Conservation (phyloP, 92 coral and sea anemone genomes). For the Epizoanthus stellaris region DNA sequence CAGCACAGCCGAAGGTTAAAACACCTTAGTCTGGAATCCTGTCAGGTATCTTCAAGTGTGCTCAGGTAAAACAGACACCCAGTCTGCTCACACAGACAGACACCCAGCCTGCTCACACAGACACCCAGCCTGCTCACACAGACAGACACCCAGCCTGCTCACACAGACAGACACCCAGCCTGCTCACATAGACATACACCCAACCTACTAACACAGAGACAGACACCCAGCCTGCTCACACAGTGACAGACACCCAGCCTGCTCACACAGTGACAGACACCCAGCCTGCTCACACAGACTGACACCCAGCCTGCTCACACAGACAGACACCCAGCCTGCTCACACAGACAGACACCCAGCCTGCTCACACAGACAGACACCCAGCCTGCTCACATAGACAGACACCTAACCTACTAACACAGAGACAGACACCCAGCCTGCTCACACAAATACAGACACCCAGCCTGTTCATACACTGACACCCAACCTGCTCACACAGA, state of each 20-base stretch:
- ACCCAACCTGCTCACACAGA: no score
- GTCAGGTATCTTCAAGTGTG: slow-evolving; percentile 72
- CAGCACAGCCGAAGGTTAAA: slow-evolving; percentile 86
- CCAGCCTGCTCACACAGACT: no score
- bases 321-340: neutral
- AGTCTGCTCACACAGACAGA: neutral
- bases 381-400: no score
- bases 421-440: neutral
- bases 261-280: no score
- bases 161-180: neutral
- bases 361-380: no score
- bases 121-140: no score
- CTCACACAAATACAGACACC: no score
- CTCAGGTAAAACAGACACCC: slow-evolving; percentile 61
- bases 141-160: neutral
- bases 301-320: neutral
- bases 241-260: neutral
- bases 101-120: no score
- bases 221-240: neutral
- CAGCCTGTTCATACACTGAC: no score
- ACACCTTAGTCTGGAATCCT: slow-evolving; percentile 89
- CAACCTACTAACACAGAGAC: no score
- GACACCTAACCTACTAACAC: no score
- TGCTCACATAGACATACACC: neutral
- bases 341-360: neutral